Percentiles rank a stretch among this genome's conserved stretches.
phyloP scores from a whole-genome alignment of 1,140 invertebrate genomes.

The Sitodiplosis mosellana region DNA sequence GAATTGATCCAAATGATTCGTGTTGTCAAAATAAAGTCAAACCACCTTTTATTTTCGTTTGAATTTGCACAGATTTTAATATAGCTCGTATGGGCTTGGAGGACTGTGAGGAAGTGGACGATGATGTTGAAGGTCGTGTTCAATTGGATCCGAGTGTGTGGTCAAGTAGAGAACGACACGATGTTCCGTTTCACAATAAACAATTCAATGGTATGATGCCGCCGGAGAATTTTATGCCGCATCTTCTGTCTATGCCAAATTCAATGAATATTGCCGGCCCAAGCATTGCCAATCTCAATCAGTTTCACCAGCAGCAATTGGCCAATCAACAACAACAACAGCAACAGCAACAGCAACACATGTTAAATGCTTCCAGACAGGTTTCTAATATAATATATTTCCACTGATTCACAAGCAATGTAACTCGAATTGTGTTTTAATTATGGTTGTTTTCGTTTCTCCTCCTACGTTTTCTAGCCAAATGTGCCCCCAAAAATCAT shows the following conservation, averaged over 20 bases:
- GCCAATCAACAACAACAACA: slow-evolving; percentile 12
- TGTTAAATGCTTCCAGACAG: slow-evolving; percentile 2
- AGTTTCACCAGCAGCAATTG: neutral
- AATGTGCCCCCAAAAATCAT: slow-evolving; percentile 13
- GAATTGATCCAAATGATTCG: too few relatives aligned
- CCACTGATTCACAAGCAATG: too few relatives aligned
- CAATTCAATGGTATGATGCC: neutral
- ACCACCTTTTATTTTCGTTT: too few relatives aligned
- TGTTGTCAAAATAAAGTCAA: too few relatives aligned
- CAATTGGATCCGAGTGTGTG: slow-evolving; percentile 28
- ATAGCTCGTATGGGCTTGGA: slow-evolving; percentile 36
- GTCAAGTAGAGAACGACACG: slow-evolving; percentile 24
- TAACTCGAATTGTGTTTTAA: too few relatives aligned
- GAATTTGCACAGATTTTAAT: slow-evolving; percentile 18
- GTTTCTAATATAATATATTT: neutral
- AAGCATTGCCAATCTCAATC: too few relatives aligned
- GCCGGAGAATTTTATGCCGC: neutral
- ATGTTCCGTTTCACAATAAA: slow-evolving; percentile 12
- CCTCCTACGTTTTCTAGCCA: too few relatives aligned
- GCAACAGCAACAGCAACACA: slow-evolving; percentile 7
- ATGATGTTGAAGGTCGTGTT: slow-evolving; percentile 25
- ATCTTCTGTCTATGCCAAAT: neutral
- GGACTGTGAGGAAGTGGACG: slow-evolving; percentile 26
- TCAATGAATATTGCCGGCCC: neutral
- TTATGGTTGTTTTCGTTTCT: too few relatives aligned